These are phyloP conservation scores for Netelia virgata DNA, from an alignment of 2,888 invertebrate genomes.

Conservation along the genomic window DNA sequence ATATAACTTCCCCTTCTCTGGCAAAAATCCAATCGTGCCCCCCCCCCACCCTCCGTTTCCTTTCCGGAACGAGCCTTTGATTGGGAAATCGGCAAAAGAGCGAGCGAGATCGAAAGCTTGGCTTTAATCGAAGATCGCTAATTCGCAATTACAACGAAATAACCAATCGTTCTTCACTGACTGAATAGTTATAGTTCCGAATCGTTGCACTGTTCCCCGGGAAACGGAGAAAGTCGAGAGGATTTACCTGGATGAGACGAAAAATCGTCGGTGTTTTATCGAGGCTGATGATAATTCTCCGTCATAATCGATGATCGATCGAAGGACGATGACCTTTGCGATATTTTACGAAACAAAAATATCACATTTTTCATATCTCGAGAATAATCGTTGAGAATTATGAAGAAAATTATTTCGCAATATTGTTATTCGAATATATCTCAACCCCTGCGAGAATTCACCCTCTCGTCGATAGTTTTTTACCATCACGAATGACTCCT, in stretches of 20 bases:
- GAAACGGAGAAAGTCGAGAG: neutral
- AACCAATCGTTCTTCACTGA: slow-evolving; percentile 49
- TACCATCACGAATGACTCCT: neutral
- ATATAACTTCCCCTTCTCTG: slow-evolving; percentile 53
- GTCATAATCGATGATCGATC: neutral
- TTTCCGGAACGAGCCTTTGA: slow-evolving; percentile 74
- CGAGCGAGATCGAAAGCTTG: slow-evolving; percentile 26
- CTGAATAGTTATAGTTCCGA: neutral
- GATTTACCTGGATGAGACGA: too few species aligned
- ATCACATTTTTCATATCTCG: neutral
- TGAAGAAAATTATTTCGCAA: neutral
- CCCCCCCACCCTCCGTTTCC: slow-evolving; percentile 66
- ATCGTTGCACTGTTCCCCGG: neutral
- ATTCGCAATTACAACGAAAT: slow-evolving; percentile 64
- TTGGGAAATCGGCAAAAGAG: slow-evolving; percentile 67
- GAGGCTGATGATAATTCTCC: neutral
- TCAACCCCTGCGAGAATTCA: neutral
- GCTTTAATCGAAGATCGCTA: slow-evolving; percentile 71
- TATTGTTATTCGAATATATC: neutral
- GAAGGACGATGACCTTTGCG: neutral
- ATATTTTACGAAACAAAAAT: neutral
- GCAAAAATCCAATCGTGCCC: slow-evolving; percentile 73
- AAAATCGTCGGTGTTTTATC: too few species aligned
- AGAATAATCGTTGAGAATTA: neutral
- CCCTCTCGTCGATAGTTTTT: neutral